Conservation (phyloP, 2,113 vertebrate genomes). For the Pachyramphus minor region DNA sequence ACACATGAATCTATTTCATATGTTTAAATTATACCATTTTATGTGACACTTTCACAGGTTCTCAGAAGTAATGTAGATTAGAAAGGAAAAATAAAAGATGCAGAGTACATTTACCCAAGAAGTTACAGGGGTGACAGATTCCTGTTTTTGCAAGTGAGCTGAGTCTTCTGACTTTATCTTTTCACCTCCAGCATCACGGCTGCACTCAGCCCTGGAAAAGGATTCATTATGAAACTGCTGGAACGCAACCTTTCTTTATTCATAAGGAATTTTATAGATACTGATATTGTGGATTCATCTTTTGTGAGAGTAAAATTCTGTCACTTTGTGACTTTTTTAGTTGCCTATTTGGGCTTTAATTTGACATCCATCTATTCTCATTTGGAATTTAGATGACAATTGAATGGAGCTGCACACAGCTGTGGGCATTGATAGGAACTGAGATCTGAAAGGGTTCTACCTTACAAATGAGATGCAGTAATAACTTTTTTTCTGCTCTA, state of each 20-base stretch:
- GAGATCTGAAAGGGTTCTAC: not conserved
- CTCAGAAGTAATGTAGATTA: not conserved
- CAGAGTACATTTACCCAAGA: not conserved
- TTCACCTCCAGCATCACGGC: not conserved
- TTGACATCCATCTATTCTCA: not conserved
- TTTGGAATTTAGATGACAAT: not conserved
- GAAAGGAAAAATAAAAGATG: not conserved
- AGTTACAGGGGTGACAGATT: not conserved
- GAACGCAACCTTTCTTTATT: not conserved
- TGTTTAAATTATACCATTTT: not conserved
- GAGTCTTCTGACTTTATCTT: not conserved
- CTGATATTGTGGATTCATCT: not conserved
- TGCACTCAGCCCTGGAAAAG: slow-evolving; percentile 14
- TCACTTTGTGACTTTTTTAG: not conserved
- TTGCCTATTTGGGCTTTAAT: slow-evolving; percentile 13
- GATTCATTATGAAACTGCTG: not conserved
- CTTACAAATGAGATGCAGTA: not conserved
- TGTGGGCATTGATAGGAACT: not conserved
- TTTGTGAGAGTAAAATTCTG: not conserved
- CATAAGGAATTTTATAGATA: not conserved
- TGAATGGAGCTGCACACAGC: not conserved
- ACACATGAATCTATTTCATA: not conserved
- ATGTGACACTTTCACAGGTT: not conserved
- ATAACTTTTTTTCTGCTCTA: not conserved
- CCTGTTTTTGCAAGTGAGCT: not conserved